Evolutionary conservation across 23 tunicate species (phyloP), one percentile per base, ranked within the genome.

Genomic region (Trididemnum nubilum): DNA sequence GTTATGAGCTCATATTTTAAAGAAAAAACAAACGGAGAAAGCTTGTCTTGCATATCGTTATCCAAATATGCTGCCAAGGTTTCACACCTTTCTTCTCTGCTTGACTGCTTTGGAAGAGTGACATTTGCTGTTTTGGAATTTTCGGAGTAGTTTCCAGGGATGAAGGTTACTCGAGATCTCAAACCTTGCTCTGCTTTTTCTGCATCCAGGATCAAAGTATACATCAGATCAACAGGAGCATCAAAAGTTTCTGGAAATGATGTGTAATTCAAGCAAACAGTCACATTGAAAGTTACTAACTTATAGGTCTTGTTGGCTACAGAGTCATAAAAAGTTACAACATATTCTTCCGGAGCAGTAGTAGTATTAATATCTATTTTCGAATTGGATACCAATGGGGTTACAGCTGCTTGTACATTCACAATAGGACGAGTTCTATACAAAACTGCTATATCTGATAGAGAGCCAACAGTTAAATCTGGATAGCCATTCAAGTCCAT

Each of bases 401-500:
- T 74, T 1, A 88, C 12, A 0, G 66, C 65, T 38, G 87, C 83
- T 32, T 64, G 44, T 0, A 88, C 87, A 69, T 88, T 82, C 5
- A 88, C 61, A 2, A 88, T 77, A 19, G 93, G 93, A 2, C 87
- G 83, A 2, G 90, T 29, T 78, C 93, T 88, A 73, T 85, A 93
- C 33, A 93, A 33, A 34, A 93, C 89, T 23, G 83, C 89, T 0
- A 77, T 31, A 33, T 93, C 93, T 0, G 89, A 84, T 28, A 93
- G 44, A 18, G 94, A 83, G 12, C 98, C 98, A 51, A 88, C 93
- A 33, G 85, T 36, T 3, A 93, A 72, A 71, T 93, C 98, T 25
- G 98, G 98, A 75, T 93, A 93, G 25, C 84, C 93, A 77, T 93
- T 93, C 0, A 87, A 72, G 64, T 93, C 98, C 92, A 93, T 84